Percentiles rank a stretch among this genome's conserved stretches.
These are phyloP conservation scores for Nothoprocta pentlandii DNA, from an alignment of 2,113 vertebrate species.

Conservation along the genomic window DNA sequence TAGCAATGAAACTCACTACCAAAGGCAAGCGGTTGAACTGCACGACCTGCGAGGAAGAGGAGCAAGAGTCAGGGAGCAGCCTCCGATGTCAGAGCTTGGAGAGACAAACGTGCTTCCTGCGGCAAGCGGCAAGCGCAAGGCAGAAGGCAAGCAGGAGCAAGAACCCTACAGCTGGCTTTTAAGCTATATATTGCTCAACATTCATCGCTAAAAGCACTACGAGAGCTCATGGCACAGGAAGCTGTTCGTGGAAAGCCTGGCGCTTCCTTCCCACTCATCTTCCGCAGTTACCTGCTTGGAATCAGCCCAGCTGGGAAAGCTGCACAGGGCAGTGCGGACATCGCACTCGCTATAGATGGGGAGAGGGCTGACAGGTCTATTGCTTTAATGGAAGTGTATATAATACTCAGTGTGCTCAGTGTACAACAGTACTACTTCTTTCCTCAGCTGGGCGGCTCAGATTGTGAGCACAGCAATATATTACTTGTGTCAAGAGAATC, in stretches of 20 bases:
- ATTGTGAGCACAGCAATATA: neutral
- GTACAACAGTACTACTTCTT: neutral
- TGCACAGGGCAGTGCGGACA: neutral
- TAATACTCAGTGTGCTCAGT: neutral
- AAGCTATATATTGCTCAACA: neutral
- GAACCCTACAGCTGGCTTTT: neutral
- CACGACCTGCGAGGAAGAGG: constrained; percentile 68
- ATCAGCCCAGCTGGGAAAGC: neutral
- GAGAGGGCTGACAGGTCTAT: neutral
- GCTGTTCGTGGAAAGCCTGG: fast-evolving
- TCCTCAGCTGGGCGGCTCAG: neutral
- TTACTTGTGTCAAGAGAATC: neutral
- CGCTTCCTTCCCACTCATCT: fast-evolving
- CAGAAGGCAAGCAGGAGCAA: neutral
- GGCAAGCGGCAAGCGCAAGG: neutral
- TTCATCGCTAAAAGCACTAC: neutral
- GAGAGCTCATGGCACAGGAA: neutral
- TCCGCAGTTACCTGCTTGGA: neutral
- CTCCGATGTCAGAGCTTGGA: neutral
- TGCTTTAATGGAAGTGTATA: neutral
- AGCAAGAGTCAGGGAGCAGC: neutral
- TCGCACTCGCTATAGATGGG: neutral
- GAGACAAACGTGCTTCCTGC: neutral
- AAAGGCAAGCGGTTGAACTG: constrained; percentile 96
- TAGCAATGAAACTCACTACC: constrained; percentile 97